Percentiles rank a stretch among this genome's conserved stretches.
Conservation (phyloP, 2,888 invertebrate species). For the Diaphora mendica region DNA sequence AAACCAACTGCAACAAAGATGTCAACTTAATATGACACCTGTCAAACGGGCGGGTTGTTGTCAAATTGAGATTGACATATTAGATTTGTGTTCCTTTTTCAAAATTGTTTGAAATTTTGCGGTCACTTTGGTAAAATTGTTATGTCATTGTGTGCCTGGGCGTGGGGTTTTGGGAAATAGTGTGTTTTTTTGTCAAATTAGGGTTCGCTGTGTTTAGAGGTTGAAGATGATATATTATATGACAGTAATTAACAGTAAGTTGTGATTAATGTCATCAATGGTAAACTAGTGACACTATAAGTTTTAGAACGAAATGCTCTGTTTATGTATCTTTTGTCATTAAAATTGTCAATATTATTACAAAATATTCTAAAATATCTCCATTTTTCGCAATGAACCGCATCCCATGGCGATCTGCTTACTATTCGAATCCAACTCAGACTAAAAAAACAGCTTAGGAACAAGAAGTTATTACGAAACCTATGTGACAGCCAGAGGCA, state of each 20-base stretch:
- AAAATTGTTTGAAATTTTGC: conserved; percentile 63
- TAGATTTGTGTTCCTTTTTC: conserved; percentile 51
- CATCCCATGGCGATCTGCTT: too few species aligned
- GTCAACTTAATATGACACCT: conserved; percentile 82
- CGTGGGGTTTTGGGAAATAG: background rate
- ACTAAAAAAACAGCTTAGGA: too few species aligned
- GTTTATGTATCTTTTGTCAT: background rate
- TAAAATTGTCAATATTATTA: background rate
- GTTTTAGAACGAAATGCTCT: too few species aligned
- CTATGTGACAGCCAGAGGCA: too few species aligned
- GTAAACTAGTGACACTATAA: background rate
- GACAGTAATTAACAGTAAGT: background rate
- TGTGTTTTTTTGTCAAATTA: background rate
- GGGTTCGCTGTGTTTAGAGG: background rate
- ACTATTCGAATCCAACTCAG: too few species aligned
- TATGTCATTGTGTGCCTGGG: conserved; percentile 51
- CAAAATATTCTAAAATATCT: background rate
- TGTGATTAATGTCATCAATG: background rate
- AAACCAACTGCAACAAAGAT: conserved; percentile 68
- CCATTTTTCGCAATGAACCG: too few species aligned
- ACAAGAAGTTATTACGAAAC: too few species aligned
- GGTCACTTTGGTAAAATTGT: conserved; percentile 39
- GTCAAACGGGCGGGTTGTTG: conserved; percentile 74
- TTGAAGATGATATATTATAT: background rate
- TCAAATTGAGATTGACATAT: conserved; percentile 69